Evolutionary conservation across 2,113 vertebrate genomes (phyloP), one percentile per base, ranked within the genome.

Genomic region (Thomomys bottae): DNA sequence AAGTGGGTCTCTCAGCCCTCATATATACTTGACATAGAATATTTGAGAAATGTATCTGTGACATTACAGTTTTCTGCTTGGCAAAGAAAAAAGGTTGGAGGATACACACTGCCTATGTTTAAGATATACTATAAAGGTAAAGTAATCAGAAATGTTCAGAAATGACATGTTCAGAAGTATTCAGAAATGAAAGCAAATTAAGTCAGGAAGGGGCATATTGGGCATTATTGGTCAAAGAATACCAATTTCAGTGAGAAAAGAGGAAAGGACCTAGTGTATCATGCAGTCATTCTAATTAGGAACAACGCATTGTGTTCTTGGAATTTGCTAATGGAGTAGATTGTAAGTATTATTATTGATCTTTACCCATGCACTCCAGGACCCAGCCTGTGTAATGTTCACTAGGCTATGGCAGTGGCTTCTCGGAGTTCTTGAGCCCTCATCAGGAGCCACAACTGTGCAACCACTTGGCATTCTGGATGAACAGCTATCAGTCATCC

Each of bases 91-190:
- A 42, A 71, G 36, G 20, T 49, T 80, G 28, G 32, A 86, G 11
- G 30, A 84, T 14, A 72, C 54, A 87, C 1, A 24, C 18, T 83
- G 21, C 17, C 32, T 82, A 49, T 90, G 59, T 89, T 93, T 77
- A 84, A 84, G 23, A 54, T 21, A 49, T 84, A 68, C 15, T 42
- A 2, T 84, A 93, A 87, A 92, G 32, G 23, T 57, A 49, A 3
- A 40, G 20, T 75, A 87, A 85, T 49, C 14, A 72, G 90, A 83
- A 70, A 32, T 66, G 5, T 66, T n/a, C 36, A 76, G 9, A 81
- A 81, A 42, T 40, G n/a, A n/a, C n/a, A n/a, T n/a, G n/a, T n/a
- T 49, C 14, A 72, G 90, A 83, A 70, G 32, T 66, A 3, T 66
- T n/a, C 36, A 76, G 9, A 81, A 80, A 80, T 38, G 23, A 34